Evolutionary conservation across 2,888 invertebrate species (phyloP), one percentile per base, ranked within the genome.

Genomic region (Mythimna lalbum): DNA sequence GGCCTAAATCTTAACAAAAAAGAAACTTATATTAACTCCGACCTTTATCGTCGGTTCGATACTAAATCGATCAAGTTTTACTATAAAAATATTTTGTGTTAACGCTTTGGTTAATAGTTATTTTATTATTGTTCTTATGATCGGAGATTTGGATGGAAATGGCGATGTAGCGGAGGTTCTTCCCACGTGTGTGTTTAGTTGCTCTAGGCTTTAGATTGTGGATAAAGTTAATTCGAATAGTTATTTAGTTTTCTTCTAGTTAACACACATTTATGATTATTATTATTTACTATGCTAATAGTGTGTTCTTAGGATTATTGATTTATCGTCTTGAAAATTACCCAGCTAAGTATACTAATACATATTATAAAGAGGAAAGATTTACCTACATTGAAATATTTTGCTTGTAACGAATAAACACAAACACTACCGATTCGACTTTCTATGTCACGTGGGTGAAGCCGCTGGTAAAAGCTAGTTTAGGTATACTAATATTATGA

Each of bases 1-100:
- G 89, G 88, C 82, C 88, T 88, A 87, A 87, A 85, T 77, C 69
- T 82, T 61, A 50, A 84, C 52, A 36, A 88, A 91, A 91, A 90
- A 86, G 81, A 73, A 81, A 89, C 88, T 86, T 78, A 68, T 83
- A 87, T 86, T 89, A 90, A 88, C 80, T 82, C 63, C 47, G 78
- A 81, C 79, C 87, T 87, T 86, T 81, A 86, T 85, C 86, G 76
- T 21, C 61, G 60, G 65, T 68, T 50, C 69, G 68, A 86, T 78
- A 79, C 73, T 78, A 84, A 85, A 85, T 84, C 80, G 86, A 80
- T 79, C 74, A 77, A 68, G 80, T 72, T 82, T 80, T 67, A 78
- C 81, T 86, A 84, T 76, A 69, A 84, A 80, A 86, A 84, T 84
- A 86, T 85, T 85, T 82, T 68, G 78, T 80, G 78, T 82, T 75